Base-by-base conservation (phyloP, 1,140 invertebrate genomes). In the Mactra quadrangularis region DNA sequence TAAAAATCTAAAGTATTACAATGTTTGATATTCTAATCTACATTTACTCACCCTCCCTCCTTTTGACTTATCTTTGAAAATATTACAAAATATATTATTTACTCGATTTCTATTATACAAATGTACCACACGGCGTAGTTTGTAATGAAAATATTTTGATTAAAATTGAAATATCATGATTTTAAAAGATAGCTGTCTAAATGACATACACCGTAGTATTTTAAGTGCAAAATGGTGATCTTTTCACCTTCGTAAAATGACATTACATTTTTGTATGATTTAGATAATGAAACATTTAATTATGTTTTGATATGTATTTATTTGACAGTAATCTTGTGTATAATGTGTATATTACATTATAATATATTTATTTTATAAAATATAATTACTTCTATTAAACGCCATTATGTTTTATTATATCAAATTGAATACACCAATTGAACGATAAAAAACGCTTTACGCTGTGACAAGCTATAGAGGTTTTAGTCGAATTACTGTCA, bases 61-160 rank as follows among this genome's bases (percentile, higher is more conserved):
- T n/a, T n/a, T n/a, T n/a, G n/a, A n/a, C n/a, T n/a, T n/a, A n/a
- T n/a, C n/a, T n/a, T n/a, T n/a, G n/a, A n/a, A n/a, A n/a, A n/a
- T n/a, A n/a, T n/a, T n/a, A n/a, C n/a, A n/a, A n/a, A n/a, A n/a
- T n/a, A n/a, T n/a, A n/a, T n/a, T n/a, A n/a, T n/a, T n/a, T n/a
- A n/a, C n/a, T n/a, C n/a, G n/a, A n/a, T n/a, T n/a, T n/a, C n/a
- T n/a, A n/a, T n/a, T n/a, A n/a, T n/a, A n/a, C n/a, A n/a, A n/a
- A n/a, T n/a, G n/a, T n/a, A n/a, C n/a, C n/a, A n/a, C n/a, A n/a
- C n/a, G n/a, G n/a, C n/a, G n/a, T n/a, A n/a, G 38, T 41, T 7
- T 15, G n/a, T 50, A 62, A 71, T 55, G 77, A 81, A 81, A 81
- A 70, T 71, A 68, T 81, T 78, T 78, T 33, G 7, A 78, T 53